phyloP scores from a whole-genome alignment of 2,888 invertebrate species.

The Microdon myrmicae region DNA sequence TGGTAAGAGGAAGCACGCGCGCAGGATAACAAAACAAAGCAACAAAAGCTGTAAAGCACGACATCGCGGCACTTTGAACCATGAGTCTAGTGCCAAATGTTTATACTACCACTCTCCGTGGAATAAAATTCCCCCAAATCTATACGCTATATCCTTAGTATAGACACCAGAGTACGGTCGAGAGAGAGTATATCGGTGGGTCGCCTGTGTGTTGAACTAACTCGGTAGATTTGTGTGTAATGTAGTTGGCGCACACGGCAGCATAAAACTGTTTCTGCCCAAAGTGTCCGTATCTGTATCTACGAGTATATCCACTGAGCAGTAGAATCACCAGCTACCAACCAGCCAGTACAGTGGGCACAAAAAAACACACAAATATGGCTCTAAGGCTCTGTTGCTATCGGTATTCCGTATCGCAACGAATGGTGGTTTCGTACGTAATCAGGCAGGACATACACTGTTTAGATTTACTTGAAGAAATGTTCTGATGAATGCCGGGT shows the following conservation, averaged over 20 bases:
- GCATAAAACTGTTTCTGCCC: constrained; percentile 50
- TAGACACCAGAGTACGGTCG: constrained; percentile 24
- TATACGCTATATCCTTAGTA: constrained; percentile 33
- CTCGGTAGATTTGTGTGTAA: constrained; percentile 54
- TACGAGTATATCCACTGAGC: constrained; percentile 9
- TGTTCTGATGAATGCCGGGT: background rate
- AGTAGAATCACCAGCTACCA: constrained; percentile 16
- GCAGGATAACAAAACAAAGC: constrained; percentile 57
- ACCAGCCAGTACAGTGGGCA: constrained; percentile 34
- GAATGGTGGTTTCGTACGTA: constrained; percentile 40
- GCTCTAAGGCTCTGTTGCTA: constrained; percentile 35
- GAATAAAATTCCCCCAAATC: constrained; percentile 51
- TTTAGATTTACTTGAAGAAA: constrained; percentile 8
- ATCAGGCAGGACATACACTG: constrained; percentile 21
- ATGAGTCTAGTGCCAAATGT: constrained; percentile 56
- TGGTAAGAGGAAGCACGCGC: constrained; percentile 57
- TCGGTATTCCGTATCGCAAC: constrained; percentile 31
- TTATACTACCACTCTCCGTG: constrained; percentile 53
- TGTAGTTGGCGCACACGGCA: constrained; percentile 50
- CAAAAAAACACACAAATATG: constrained; percentile 48
- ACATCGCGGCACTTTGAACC: constrained; percentile 58
- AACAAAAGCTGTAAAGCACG: constrained; percentile 58
- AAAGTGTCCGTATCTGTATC: constrained; percentile 9
- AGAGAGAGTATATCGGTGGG: constrained; percentile 4
- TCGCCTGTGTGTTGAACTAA: constrained; percentile 36